Conservation (phyloP, 2,888 invertebrate species). For the Limnephilus auricula region DNA sequence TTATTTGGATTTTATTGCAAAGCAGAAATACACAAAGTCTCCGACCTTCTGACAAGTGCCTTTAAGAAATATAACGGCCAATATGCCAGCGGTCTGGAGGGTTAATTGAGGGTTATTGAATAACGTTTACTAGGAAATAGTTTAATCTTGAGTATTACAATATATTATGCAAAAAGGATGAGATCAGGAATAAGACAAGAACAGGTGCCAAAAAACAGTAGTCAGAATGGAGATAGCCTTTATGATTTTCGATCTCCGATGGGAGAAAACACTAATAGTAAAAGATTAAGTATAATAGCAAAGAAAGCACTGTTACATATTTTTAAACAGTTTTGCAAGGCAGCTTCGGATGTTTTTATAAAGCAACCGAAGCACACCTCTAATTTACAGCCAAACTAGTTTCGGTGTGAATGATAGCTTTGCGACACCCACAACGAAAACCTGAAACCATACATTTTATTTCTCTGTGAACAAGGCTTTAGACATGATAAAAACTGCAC, state of each 20-base stretch:
- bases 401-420: neutral
- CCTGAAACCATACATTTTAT: neutral
- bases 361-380: neutral
- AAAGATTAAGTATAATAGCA: neutral
- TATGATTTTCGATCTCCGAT: neutral
- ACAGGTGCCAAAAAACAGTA: neutral
- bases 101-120: neutral
- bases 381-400: too few relatives aligned
- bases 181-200: neutral
- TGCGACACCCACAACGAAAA: neutral
- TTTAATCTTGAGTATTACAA: neutral
- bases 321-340: neutral
- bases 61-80: too few relatives aligned
- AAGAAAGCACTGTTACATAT: neutral
- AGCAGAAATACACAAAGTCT: too few relatives aligned
- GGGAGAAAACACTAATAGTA: neutral
- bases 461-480: neutral
- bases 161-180: neutral
- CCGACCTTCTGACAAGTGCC: too few relatives aligned
- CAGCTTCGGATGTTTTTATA: neutral
- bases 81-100: too few relatives aligned
- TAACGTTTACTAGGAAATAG: neutral
- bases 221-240: neutral
- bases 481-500: neutral
- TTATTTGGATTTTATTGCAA: too few relatives aligned